Evolutionary conservation across 2,797 vertebrate genomes (phyloP).

Genomic region (Spondyliosoma cantharus): DNA sequence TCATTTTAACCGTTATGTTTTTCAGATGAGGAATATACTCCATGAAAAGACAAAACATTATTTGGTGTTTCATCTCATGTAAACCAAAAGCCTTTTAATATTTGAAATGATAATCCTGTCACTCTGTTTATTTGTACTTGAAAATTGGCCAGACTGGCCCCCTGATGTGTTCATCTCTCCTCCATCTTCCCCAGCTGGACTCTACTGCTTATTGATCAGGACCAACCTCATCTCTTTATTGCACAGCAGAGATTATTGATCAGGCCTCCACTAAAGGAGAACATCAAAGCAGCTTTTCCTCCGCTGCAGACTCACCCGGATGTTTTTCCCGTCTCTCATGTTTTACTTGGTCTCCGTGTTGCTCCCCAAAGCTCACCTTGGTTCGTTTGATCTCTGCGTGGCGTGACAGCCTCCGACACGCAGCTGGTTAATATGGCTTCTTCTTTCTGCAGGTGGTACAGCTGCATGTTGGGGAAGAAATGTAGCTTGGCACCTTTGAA

Average conservation of each 20-base stretch:
- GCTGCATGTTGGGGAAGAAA: conserved; percentile 99
- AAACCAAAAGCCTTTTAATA: no score
- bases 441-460: conserved; percentile 93
- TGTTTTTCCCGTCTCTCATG: conserved; percentile 47
- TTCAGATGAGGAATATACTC: no score
- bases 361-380: conserved; percentile 32
- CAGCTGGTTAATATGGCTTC: conserved; percentile 52
- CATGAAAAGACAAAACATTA: no score
- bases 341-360: conserved; percentile 52
- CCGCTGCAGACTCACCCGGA: conserved; percentile 8
- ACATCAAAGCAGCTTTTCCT: conserved; percentile 70
- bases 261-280: conserved; percentile 38
- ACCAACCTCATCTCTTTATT: conserved; percentile 62
- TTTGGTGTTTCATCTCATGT: no score
- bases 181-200: conserved; percentile 31
- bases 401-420: background rate
- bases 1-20: no score
- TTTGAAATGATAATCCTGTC: no score
- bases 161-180: conserved; percentile 47
- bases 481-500: conserved; percentile 97
- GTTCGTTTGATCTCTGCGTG: conserved; percentile 65
- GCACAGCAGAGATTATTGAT: conserved; percentile 76
- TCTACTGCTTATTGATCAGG: conserved; percentile 61
- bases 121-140: background rate
- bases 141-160: conserved; percentile 14